Conservation (phyloP, 2,888 invertebrate genomes). For the Tetramorium bicarinatum region DNA sequence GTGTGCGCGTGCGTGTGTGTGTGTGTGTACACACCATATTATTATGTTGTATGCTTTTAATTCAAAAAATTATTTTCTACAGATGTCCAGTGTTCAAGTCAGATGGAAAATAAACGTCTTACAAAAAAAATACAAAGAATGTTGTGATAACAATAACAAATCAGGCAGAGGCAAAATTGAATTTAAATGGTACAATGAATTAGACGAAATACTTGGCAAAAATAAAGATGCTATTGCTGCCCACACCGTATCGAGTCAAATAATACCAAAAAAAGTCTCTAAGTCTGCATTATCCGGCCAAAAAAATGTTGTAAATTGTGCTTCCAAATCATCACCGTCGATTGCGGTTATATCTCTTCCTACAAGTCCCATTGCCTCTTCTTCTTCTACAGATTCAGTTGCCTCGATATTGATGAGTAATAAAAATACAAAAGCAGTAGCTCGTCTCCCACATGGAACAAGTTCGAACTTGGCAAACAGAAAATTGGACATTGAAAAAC, state of each 20-base stretch:
- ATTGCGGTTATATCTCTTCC: neutral
- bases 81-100: too few species aligned
- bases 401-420: neutral
- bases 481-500: neutral
- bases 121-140: too few species aligned
- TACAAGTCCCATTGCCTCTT: neutral
- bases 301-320: neutral
- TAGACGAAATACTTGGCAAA: slow-evolving; percentile 7
- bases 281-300: neutral
- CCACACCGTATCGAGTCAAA: neutral
- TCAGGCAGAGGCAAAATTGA: neutral
- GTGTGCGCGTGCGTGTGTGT: too few species aligned
- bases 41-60: too few species aligned
- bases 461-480: neutral
- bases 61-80: too few species aligned
- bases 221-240: slow-evolving; percentile 8
- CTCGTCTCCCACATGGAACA: neutral
- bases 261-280: neutral
- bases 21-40: too few species aligned
- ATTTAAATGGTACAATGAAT: slow-evolving; percentile 7
- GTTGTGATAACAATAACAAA: too few species aligned
- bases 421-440: neutral
- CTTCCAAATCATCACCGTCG: neutral
- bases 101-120: too few species aligned
- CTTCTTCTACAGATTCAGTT: neutral